These are phyloP conservation scores for Festucalex cinctus DNA, from an alignment of 2,113 vertebrate species.

Conservation along the genomic window DNA sequence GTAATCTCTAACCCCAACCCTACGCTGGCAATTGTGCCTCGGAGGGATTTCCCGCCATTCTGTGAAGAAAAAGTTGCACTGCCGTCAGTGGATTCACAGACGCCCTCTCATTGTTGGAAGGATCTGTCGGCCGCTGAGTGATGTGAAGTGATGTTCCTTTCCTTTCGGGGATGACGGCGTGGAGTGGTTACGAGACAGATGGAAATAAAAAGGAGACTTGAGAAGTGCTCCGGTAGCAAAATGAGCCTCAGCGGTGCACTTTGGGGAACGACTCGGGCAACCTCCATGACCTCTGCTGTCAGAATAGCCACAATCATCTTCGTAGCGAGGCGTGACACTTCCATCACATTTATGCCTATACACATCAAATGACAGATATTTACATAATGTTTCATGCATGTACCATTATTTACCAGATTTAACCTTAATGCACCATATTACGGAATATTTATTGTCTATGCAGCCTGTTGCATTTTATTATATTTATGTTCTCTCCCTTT, in stretches of 20 bases:
- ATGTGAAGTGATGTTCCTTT: constrained; percentile 34
- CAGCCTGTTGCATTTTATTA: no score
- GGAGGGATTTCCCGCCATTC: not conserved
- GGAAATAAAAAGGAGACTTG: constrained; percentile 1
- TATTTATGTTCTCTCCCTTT: no score
- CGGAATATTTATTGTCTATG: not conserved
- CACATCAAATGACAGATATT: not conserved
- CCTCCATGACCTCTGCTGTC: not conserved
- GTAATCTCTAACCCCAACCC: no score
- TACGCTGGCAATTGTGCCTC: not conserved
- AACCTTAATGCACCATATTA: not conserved
- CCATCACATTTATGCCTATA: not conserved
- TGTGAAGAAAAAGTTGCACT: not conserved
- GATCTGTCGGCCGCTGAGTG: constrained; percentile 26
- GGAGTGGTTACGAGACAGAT: not conserved
- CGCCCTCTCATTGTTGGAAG: not conserved
- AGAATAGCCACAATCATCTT: not conserved
- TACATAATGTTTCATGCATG: not conserved
- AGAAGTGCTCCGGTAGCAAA: not conserved
- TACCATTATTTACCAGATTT: not conserved
- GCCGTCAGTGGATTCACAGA: not conserved
- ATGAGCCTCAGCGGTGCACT: not conserved
- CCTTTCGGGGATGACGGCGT: constrained; percentile 16
- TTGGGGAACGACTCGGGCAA: not conserved
- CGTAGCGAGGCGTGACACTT: not conserved